Base-by-base conservation (phyloP, 2,797 vertebrate genomes). In the Chiroxiphia lanceolata region DNA sequence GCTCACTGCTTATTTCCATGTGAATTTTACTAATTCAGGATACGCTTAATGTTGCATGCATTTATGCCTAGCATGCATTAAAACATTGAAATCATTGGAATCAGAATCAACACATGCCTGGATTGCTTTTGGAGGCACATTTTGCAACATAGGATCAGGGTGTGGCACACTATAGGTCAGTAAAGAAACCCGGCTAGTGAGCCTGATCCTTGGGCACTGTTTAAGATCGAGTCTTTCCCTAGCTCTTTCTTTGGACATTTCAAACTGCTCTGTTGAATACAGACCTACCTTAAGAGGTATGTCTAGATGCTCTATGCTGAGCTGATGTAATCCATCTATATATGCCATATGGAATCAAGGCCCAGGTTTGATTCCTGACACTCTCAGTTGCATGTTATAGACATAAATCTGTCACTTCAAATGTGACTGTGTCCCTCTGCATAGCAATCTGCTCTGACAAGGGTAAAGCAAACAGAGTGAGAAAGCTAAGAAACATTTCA, bases 401-500 rank as follows among this genome's bases (percentile, higher is more conserved):
- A 91, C 56, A 65, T 91, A 92, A 91, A 91, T 85, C 87, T 95
- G 94, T 92, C 89, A 74, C 71, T 89, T 93, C 60, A 74, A 74
- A 94, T 80, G 56, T 79, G 63, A 34, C 67, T 74, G 22, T 76
- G 78, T 93, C 70, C 61, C 5, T 76, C 44, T 92, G 71, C 68
- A 83, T 22, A 70, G 68, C 93, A 89, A 91, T 85, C 68, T 94
- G 16, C 75, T 91, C 56, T 93, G 91, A 85, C 75, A 89, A 92
- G 81, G 71, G 36, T 91, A 93, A 89, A 93, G 36, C 27, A 87
- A 89, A 65, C 59, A 93, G 34, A 87, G 25, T 67, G 56, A 65
- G 91, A 93, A 84, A 80, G 27, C 25, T 67, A 78, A 82, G 75
- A 60, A 70, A 70, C 45, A 44, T 79, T 87, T 83, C 36, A 51